Percentiles rank a stretch among this genome's conserved stretches.
Conservation (phyloP, 2,888 invertebrate species). For the Phortica magna region DNA sequence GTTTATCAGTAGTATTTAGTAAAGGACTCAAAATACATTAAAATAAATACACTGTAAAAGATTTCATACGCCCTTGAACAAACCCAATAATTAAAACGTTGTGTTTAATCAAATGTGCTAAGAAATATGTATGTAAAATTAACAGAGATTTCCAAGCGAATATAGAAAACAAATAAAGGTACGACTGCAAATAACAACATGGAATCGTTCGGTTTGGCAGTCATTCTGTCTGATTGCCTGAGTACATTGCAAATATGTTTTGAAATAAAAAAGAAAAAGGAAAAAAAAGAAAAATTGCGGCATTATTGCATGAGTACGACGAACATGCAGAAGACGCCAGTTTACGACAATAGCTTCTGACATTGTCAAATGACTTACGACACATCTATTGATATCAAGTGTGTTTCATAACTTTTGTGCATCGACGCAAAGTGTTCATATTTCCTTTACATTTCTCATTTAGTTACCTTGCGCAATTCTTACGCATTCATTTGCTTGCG, state of each 20-base stretch:
- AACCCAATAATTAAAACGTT: slow-evolving; percentile 1
- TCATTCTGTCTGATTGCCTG: slow-evolving; percentile 4
- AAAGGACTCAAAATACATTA: too few species aligned
- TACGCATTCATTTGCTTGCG: background rate
- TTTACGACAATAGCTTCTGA: background rate
- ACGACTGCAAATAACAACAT: slow-evolving; percentile 4
- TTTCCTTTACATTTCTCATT: background rate
- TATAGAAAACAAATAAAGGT: slow-evolving; percentile 20
- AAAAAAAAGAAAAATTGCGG: background rate
- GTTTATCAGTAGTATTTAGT: too few species aligned
- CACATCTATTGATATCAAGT: background rate
- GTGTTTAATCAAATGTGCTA: slow-evolving; percentile 12
- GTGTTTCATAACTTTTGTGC: background rate
- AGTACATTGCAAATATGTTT: slow-evolving; percentile 4
- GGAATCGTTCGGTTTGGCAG: background rate
- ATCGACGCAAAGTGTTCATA: background rate
- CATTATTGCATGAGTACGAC: slow-evolving; percentile 6
- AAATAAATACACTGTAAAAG: too few species aligned
- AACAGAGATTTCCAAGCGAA: background rate
- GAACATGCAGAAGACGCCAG: slow-evolving; percentile 14
- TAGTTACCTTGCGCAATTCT: background rate
- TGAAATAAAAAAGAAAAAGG: background rate
- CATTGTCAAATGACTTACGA: background rate
- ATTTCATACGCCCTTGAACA: background rate
- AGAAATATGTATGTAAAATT: slow-evolving; percentile 2